Conservation (phyloP, 2,113 vertebrate species). For the Nibea coibor region DNA sequence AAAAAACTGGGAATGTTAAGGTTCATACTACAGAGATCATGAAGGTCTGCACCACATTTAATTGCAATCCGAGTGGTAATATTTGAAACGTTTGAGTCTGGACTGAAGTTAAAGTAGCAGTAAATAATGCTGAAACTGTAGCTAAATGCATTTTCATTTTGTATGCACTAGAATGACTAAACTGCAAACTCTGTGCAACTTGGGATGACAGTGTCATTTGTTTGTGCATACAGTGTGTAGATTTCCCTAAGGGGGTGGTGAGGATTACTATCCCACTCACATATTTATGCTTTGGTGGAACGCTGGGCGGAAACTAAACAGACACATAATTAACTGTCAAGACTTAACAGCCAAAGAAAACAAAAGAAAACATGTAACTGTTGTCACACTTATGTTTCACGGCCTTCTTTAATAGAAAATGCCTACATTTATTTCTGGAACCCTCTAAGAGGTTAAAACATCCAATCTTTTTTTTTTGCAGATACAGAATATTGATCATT, state of each 20-base stretch:
- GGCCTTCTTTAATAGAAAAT: not conserved
- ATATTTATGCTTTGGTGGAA: slow-evolving; percentile 12
- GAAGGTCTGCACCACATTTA: not conserved
- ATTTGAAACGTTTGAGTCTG: not conserved
- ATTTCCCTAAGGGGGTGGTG: not conserved
- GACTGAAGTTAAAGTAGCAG: not conserved
- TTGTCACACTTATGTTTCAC: not conserved
- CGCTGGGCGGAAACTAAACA: not conserved
- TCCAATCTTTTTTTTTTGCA: not conserved
- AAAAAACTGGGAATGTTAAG: not conserved
- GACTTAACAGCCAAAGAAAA: not conserved
- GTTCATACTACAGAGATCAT: not conserved
- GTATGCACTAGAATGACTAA: slow-evolving; percentile 1
- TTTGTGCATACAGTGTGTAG: slow-evolving; percentile 1
- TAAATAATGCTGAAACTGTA: not conserved
- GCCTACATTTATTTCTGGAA: not conserved
- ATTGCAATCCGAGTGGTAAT: not conserved
- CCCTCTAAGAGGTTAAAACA: not conserved
- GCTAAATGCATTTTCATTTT: not conserved
- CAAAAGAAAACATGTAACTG: not conserved
- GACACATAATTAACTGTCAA: not conserved
- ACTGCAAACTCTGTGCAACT: not conserved
- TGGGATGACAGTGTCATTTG: not conserved
- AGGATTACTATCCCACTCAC: slow-evolving; percentile 10
- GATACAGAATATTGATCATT: slow-evolving; percentile 17